A percentile compares a stretch with the other conserved stretches of the same genome.
These are phyloP conservation scores for Cheilinus undulatus DNA, from an alignment of 2,113 vertebrate species.

Conservation along the genomic window DNA sequence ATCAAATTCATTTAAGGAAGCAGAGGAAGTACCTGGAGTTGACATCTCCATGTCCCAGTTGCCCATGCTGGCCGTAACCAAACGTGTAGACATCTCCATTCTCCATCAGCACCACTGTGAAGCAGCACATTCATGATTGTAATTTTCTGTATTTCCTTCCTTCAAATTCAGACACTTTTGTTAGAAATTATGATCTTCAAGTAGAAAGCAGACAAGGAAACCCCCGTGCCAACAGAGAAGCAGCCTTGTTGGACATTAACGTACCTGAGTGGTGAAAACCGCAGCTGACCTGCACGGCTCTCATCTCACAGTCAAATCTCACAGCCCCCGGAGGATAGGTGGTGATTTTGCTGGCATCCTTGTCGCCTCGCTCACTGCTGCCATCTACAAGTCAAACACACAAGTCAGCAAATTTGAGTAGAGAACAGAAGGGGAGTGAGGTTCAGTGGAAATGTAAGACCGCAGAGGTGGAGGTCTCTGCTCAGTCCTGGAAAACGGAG, in stretches of 20 bases:
- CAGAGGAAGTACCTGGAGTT: conserved; percentile 90
- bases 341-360: conserved; percentile 98
- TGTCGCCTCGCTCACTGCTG: conserved; percentile 96
- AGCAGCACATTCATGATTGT: conserved; percentile 5
- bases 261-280: conserved; percentile 99
- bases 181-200: background rate
- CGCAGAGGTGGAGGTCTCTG: conserved; percentile 52
- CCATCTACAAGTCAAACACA: conserved; percentile 86
- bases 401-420: conserved; percentile 42
- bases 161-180: background rate
- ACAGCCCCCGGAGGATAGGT: conserved; percentile 96
- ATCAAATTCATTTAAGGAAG: background rate
- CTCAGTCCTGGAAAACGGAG: conserved; percentile 66
- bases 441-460: conserved; percentile 51
- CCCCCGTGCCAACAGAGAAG: conserved; percentile 33
- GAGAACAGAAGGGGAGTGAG: conserved; percentile 11
- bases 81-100: conserved; percentile 99
- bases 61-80: conserved; percentile 98
- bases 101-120: conserved; percentile 96
- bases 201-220: background rate
- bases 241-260: conserved; percentile 8
- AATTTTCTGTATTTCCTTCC: background rate
- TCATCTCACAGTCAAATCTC: conserved; percentile 93
- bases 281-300: conserved; percentile 97
- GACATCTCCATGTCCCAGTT: conserved; percentile 96